Evolutionary conservation across 2,113 vertebrate species (phyloP).

Genomic region (western clawed frog (Xenopus tropicalis)): DNA sequence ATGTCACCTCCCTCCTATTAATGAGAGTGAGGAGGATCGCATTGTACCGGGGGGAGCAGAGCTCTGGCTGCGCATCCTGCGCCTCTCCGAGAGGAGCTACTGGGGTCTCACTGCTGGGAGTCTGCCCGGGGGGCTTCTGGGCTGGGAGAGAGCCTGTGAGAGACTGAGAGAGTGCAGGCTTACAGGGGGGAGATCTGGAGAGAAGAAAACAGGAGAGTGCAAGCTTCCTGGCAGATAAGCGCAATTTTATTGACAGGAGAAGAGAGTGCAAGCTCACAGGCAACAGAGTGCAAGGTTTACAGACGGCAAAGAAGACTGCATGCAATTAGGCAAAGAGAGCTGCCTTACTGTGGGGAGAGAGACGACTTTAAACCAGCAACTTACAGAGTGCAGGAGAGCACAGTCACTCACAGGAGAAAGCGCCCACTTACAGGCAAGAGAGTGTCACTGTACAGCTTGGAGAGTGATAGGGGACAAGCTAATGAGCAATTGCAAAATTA

Average conservation of each 20-base stretch:
- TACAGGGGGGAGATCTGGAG: too few species aligned
- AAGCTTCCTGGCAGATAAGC: neutral
- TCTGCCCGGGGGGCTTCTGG: slow-evolving; percentile 45
- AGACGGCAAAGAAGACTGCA: too few species aligned
- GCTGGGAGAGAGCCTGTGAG: neutral
- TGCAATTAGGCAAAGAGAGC: too few species aligned
- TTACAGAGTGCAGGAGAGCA: too few species aligned
- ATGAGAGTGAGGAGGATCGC: slow-evolving; percentile 62
- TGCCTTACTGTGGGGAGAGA: too few species aligned
- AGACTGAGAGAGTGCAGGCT: neutral
- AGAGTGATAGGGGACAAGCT: neutral
- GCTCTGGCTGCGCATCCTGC: neutral
- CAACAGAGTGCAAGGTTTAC: too few species aligned
- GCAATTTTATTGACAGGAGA: neutral
- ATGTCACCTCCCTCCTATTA: slow-evolving; percentile 75
- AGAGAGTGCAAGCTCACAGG: neutral
- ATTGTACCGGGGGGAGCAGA: slow-evolving; percentile 9
- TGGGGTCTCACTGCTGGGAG: slow-evolving; percentile 64
- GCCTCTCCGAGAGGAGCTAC: slow-evolving; percentile 48
- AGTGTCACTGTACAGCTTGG: too few species aligned
- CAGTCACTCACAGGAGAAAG: too few species aligned
- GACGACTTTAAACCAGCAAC: too few species aligned
- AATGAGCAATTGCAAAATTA: too few species aligned
- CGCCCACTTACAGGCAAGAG: too few species aligned
- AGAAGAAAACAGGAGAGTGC: neutral